phyloP scores from a whole-genome alignment of 1,140 invertebrate genomes.

The Achroia grisella region DNA sequence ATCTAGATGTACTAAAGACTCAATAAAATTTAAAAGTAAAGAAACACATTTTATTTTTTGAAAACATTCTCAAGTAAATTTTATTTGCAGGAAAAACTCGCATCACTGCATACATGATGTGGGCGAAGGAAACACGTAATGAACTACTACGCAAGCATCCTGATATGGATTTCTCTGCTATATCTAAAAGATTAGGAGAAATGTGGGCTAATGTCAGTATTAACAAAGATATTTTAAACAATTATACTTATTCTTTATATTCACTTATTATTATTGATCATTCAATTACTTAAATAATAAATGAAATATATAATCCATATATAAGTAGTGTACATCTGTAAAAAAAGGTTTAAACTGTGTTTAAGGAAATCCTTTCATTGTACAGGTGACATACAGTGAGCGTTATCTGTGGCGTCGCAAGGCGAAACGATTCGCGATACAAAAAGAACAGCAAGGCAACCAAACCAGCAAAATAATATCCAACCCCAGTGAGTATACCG shows the following conservation, averaged over 20 bases:
- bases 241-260: too few relatives aligned
- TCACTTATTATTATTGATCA: too few relatives aligned
- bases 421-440: slow-evolving; percentile 75
- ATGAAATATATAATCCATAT: too few relatives aligned
- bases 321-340: too few relatives aligned
- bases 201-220: slow-evolving; percentile 84
- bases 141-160: slow-evolving; percentile 82
- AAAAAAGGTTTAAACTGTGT: too few relatives aligned
- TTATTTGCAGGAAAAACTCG: slow-evolving; percentile 77
- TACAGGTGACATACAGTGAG: slow-evolving; percentile 63
- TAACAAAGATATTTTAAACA: slow-evolving; percentile 4
- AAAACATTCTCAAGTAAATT: too few relatives aligned
- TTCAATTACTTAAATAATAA: too few relatives aligned
- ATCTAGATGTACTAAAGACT: too few relatives aligned
- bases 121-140: slow-evolving; percentile 87
- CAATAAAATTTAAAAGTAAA: too few relatives aligned
- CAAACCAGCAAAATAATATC: slow-evolving; percentile 49
- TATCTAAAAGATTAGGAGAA: slow-evolving; percentile 87
- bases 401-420: slow-evolving; percentile 83
- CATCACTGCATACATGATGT: slow-evolving; percentile 92
- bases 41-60: too few relatives aligned
- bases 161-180: slow-evolving; percentile 86
- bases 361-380: too few relatives aligned
- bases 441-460: slow-evolving; percentile 53
- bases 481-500: slow-evolving; percentile 37